Evolutionary conservation across 2,888 invertebrate species (phyloP).

Genomic region (Laspeyria flexula): DNA sequence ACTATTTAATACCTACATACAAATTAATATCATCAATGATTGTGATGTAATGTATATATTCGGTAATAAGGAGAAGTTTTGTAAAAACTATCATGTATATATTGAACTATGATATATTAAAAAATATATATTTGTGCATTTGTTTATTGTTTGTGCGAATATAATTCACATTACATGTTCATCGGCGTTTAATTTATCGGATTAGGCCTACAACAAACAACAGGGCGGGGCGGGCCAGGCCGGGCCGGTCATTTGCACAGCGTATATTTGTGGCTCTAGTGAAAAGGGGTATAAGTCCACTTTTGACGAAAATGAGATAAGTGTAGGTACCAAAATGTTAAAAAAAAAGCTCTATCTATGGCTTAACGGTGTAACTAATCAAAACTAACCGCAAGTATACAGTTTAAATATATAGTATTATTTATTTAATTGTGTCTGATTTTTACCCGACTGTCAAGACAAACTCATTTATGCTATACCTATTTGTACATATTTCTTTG

Average conservation of each 20-base stretch:
- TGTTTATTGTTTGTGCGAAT: slow-evolving; percentile 78
- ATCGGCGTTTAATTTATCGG: slow-evolving; percentile 44
- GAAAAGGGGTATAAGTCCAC: too few species aligned
- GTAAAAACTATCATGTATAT: slow-evolving; percentile 59
- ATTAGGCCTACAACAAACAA: neutral
- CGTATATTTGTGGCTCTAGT: too few species aligned
- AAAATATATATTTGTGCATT: slow-evolving; percentile 61
- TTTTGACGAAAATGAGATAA: too few species aligned
- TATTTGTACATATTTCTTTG: too few species aligned
- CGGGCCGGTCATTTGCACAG: neutral
- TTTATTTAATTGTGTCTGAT: too few species aligned
- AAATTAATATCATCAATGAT: slow-evolving; percentile 41
- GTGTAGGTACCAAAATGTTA: too few species aligned
- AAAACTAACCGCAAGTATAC: too few species aligned
- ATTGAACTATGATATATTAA: slow-evolving; percentile 30
- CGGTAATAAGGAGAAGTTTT: slow-evolving; percentile 63
- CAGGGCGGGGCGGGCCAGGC: neutral
- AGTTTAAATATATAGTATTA: too few species aligned
- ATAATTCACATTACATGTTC: slow-evolving; percentile 66
- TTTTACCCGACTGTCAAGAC: too few species aligned
- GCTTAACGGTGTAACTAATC: too few species aligned
- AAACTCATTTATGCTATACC: too few species aligned
- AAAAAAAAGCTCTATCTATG: too few species aligned
- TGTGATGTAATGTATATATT: slow-evolving; percentile 63
- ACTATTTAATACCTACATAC: neutral